phyloP scores from a whole-genome alignment of 2,113 vertebrate species.

The Gila orcuttii region DNA sequence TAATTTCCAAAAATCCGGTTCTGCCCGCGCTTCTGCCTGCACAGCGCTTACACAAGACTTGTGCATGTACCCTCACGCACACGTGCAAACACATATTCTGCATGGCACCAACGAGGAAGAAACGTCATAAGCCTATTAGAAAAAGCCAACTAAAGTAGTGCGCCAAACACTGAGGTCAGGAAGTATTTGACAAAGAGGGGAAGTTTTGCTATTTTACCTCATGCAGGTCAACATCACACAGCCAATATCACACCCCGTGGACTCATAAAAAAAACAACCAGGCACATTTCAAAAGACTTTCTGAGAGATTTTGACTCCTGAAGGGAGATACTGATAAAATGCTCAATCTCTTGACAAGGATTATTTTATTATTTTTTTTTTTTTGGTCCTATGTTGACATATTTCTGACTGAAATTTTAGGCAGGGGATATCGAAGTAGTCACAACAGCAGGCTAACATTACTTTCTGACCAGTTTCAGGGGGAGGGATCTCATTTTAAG shows the following conservation, averaged over 20 bases:
- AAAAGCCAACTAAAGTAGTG: conserved; percentile 7
- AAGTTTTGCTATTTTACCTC: conserved; percentile 30
- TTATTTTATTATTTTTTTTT: background rate
- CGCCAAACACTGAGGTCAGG: conserved; percentile 6
- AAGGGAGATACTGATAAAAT: background rate
- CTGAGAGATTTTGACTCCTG: background rate
- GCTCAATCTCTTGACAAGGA: background rate
- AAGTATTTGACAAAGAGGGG: conserved; percentile 45
- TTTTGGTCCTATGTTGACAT: background rate
- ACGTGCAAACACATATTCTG: conserved; percentile 20
- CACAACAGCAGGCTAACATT: too few species aligned
- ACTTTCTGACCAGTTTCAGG: background rate
- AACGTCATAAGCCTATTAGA: conserved; percentile 17
- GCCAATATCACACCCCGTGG: conserved; percentile 14
- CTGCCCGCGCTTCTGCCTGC: background rate
- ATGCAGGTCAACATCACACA: background rate
- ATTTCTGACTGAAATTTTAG: background rate
- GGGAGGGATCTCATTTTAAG: background rate
- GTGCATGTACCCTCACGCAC: conserved; percentile 11
- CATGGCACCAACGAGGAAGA: background rate
- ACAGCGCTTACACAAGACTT: conserved; percentile 14
- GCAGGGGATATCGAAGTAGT: background rate
- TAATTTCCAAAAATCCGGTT: conserved; percentile 10
- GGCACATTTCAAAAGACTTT: background rate
- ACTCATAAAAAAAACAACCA: conserved; percentile 5